A percentile compares a stretch with the other conserved stretches of the same genome.
phyloP scores from a whole-genome alignment of 2,113 vertebrate genomes.

The pig (Sus scrofa) region DNA sequence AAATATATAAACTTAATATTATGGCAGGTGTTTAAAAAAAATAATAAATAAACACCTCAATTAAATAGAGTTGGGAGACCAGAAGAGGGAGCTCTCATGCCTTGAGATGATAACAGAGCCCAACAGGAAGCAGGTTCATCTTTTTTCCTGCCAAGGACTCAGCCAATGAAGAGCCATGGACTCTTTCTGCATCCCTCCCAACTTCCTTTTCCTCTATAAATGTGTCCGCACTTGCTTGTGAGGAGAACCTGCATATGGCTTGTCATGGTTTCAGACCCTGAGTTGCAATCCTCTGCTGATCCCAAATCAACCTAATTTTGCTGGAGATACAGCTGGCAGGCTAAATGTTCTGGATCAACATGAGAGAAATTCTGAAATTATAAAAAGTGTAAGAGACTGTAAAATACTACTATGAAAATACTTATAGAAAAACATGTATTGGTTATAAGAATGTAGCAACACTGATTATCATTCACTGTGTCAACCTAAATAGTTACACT shows the following conservation, averaged over 20 bases:
- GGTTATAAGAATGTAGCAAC: neutral
- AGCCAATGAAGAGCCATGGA: neutral
- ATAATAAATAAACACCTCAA: neutral
- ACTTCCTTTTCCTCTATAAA: neutral
- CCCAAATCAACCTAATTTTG: neutral
- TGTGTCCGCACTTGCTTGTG: neutral
- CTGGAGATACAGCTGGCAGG: neutral
- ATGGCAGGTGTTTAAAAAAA: neutral
- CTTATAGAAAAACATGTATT: neutral
- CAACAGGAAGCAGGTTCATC: neutral
- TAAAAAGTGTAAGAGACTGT: neutral
- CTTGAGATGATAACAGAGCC: neutral
- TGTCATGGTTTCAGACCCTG: neutral
- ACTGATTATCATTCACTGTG: neutral
- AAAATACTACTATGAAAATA: neutral
- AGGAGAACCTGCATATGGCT: neutral
- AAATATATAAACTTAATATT: constrained; percentile 14
- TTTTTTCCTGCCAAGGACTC: neutral
- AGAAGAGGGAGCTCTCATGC: neutral
- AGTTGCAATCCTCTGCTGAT: neutral
- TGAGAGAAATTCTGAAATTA: neutral
- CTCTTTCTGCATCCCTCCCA: neutral
- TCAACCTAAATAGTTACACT: neutral
- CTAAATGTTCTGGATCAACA: neutral
- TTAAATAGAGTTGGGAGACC: neutral